phyloP scores from a whole-genome alignment of 2,797 vertebrate genomes.

The Anabas testudineus region DNA sequence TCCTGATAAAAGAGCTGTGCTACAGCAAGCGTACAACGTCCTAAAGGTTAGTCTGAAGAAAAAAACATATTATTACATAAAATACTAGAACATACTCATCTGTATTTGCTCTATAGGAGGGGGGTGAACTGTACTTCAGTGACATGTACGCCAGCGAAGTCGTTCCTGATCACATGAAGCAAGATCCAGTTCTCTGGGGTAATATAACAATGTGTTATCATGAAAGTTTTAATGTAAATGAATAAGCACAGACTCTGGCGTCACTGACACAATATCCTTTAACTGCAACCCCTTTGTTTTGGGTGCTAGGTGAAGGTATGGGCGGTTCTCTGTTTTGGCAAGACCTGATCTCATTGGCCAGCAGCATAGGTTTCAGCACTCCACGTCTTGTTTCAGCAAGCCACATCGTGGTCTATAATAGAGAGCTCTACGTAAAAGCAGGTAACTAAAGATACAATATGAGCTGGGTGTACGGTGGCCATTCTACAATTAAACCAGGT shows the following conservation, averaged over 20 bases:
- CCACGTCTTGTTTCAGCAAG: conserved; percentile 78
- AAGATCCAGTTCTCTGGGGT: conserved; percentile 84
- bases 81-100: background rate
- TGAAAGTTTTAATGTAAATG: background rate
- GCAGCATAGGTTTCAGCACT: conserved; percentile 79
- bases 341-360: conserved; percentile 79
- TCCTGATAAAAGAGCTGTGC: conserved; percentile 80
- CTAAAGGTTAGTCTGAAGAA: conserved; percentile 73
- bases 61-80: background rate
- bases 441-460: conserved; percentile 59
- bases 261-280: too few relatives aligned
- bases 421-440: conserved; percentile 78
- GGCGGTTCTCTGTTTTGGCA: conserved; percentile 81
- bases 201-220: conserved; percentile 11
- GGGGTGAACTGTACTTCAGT: conserved; percentile 85
- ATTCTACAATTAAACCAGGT: conserved; percentile 1
- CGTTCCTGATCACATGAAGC: conserved; percentile 79
- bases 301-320: conserved; percentile 82
- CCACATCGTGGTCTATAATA: conserved; percentile 72
- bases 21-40: conserved; percentile 77
- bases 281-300: background rate
- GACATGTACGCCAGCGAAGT: conserved; percentile 84
- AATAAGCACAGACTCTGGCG: too few relatives aligned
- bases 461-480: background rate
- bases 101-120: conserved; percentile 67